phyloP scores from a whole-genome alignment of 2,113 vertebrate species.

The Hippolais icterina region DNA sequence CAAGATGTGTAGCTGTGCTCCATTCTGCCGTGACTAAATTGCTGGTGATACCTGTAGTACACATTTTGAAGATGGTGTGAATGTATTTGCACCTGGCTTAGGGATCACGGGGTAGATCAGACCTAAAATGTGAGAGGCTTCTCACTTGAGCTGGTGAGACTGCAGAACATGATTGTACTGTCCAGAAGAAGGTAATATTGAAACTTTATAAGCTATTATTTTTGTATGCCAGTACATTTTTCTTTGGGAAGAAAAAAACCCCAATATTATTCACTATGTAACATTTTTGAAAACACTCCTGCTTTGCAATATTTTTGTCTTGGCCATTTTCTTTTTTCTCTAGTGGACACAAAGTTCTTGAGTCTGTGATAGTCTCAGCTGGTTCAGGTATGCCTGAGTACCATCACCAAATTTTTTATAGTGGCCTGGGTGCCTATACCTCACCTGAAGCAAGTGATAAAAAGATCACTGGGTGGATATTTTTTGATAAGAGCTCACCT shows the following conservation, averaged over 20 bases:
- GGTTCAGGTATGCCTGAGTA: not conserved
- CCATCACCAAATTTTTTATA: not conserved
- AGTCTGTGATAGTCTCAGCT: not conserved
- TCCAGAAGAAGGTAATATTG: not conserved
- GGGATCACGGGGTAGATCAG: not conserved
- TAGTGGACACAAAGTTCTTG: not conserved
- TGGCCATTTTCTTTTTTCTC: not conserved
- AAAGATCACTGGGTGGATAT: not conserved
- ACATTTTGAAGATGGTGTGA: not conserved
- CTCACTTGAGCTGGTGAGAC: not conserved
- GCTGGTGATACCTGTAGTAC: not conserved
- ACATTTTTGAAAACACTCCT: not conserved
- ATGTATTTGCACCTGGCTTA: not conserved
- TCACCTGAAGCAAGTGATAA: not conserved
- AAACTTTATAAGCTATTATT: not conserved
- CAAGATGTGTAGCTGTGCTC: not conserved
- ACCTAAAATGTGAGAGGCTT: not conserved
- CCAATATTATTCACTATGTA: not conserved
- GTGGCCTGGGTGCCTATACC: not conserved
- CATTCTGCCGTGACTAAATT: not conserved
- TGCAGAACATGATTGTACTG: not conserved
- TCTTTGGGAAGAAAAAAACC: not conserved
- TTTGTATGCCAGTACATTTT: not conserved
- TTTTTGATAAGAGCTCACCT: not conserved
- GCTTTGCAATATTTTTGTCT: not conserved